phyloP scores from a whole-genome alignment of 2,797 vertebrate species.

The Tragopan temminckii region DNA sequence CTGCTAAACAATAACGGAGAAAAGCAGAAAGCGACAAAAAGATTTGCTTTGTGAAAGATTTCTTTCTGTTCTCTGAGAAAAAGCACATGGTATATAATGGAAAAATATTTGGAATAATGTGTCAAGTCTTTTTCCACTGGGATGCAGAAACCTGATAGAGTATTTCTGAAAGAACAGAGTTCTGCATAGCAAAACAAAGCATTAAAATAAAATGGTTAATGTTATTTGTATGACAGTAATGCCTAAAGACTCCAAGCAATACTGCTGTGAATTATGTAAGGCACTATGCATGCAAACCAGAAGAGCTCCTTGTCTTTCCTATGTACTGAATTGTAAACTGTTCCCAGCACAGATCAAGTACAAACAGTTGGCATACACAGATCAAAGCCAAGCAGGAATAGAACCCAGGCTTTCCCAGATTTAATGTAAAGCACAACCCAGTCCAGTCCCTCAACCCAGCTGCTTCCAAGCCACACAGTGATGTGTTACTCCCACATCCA shows the following conservation, averaged over 20 bases:
- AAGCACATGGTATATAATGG: not conserved
- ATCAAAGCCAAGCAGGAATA: fast-evolving
- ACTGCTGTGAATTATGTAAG: fast-evolving
- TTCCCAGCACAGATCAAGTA: not conserved
- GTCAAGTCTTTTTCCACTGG: not conserved
- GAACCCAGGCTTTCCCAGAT: not conserved
- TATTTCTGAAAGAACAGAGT: fast-evolving
- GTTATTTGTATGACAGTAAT: not conserved
- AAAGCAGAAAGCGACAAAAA: not conserved
- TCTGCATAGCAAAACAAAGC: not conserved
- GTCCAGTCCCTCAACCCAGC: fast-evolving
- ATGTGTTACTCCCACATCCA: not conserved
- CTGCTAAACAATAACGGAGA: not conserved
- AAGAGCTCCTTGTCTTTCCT: not conserved
- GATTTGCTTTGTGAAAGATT: slow-evolving; percentile 5
- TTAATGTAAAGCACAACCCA: not conserved
- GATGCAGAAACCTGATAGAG: not conserved
- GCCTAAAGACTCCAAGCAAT: not conserved
- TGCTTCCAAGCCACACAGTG: fast-evolving
- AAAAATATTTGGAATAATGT: not conserved
- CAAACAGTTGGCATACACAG: fast-evolving
- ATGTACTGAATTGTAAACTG: fast-evolving
- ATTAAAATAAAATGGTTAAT: not conserved
- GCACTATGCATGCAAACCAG: fast-evolving
- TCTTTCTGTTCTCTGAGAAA: not conserved